Evolutionary conservation across 2,113 vertebrate genomes (phyloP).

Genomic region (Nannospalax galili): DNA sequence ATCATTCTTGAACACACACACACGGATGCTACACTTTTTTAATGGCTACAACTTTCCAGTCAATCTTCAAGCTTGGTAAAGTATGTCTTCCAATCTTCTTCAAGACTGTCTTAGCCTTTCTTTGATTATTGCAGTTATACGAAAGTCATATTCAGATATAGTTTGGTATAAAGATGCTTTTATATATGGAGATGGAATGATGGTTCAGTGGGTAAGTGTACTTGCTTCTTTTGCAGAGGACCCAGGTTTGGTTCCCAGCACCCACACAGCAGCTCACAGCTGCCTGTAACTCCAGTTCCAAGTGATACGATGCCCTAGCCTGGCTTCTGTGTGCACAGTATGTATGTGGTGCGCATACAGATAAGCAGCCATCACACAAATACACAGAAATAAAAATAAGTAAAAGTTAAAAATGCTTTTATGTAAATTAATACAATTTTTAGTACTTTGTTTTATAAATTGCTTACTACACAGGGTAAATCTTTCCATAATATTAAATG

Average conservation of each 20-base stretch:
- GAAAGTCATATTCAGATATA: neutral
- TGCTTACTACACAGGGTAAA: conserved; percentile 27
- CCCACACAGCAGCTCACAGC: neutral
- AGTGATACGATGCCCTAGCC: neutral
- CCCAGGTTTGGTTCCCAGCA: neutral
- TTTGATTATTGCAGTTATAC: neutral
- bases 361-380: neutral
- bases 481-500: conserved; percentile 44
- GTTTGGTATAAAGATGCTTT: conserved; percentile 27
- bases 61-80: conserved; percentile 9
- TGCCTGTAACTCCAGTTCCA: neutral
- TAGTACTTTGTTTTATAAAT: conserved; percentile 48
- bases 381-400: neutral
- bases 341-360: neutral
- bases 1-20: neutral
- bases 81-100: neutral
- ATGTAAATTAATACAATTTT: neutral
- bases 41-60: neutral
- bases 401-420: neutral
- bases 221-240: no score
- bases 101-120: neutral
- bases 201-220: neutral
- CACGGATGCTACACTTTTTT: neutral
- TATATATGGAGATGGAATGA: neutral
- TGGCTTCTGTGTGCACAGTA: neutral